Conservation (phyloP, 1,140 invertebrate genomes). For the Platorchestia sp. region DNA sequence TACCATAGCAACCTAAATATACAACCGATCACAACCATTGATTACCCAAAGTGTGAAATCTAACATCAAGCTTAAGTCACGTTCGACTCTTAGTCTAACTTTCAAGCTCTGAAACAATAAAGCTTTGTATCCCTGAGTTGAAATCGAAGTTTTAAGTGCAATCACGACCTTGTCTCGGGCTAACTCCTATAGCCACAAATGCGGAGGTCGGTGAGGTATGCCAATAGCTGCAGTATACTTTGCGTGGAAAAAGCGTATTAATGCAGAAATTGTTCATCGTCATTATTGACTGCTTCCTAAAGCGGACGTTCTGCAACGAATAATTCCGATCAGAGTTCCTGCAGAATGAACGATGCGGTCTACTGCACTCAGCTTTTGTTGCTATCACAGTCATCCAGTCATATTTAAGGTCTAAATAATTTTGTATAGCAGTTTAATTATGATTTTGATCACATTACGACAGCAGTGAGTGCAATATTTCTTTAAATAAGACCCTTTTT, state of each 20-base stretch:
- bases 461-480: background rate
- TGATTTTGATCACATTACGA: background rate
- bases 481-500: no score
- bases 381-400: no score
- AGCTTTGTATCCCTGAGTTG: background rate
- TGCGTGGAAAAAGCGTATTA: background rate
- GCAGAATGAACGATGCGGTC: background rate
- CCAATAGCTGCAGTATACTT: background rate
- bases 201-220: background rate
- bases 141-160: background rate
- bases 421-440: background rate
- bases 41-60: no score
- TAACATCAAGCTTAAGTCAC: no score
- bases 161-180: background rate
- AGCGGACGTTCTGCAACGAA: background rate
- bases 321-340: background rate
- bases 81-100: no score
- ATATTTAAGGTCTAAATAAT: no score
- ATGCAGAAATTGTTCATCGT: background rate
- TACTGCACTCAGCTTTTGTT: no score
- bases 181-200: background rate
- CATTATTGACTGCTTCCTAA: background rate
- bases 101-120: background rate
- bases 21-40: no score
- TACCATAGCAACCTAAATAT: no score